A percentile compares a stretch with the other conserved stretches of the same genome.
Evolutionary conservation across 2,888 invertebrate genomes (phyloP).

Genomic region (Euzophera pinguis): DNA sequence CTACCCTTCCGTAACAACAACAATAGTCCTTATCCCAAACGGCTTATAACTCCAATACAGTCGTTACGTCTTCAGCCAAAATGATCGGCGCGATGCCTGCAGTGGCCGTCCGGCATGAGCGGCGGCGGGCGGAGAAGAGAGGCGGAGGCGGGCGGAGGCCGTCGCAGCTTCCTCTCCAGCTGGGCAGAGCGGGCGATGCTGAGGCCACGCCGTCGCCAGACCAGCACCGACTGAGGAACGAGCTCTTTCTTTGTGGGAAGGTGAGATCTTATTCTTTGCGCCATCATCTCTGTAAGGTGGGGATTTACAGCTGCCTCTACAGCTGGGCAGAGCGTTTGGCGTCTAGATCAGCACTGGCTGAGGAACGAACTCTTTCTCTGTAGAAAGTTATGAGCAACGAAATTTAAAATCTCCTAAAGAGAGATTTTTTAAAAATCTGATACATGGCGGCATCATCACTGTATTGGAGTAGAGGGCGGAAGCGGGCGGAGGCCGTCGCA

Average conservation of each 20-base stretch:
- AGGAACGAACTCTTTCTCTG: constrained; percentile 85
- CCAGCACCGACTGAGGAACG: constrained; percentile 79
- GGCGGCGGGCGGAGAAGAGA: constrained; percentile 86
- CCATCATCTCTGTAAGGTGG: too few species aligned
- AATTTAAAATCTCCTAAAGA: too few species aligned
- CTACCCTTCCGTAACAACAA: background rate
- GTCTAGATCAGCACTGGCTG: constrained; percentile 78
- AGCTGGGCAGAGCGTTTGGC: constrained; percentile 81
- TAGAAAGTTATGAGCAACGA: too few species aligned
- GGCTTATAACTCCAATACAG: constrained; percentile 6
- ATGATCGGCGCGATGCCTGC: constrained; percentile 95
- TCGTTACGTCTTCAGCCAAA: constrained; percentile 56
- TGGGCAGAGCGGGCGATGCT: constrained; percentile 81
- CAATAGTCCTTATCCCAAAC: background rate
- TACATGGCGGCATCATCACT: too few species aligned
- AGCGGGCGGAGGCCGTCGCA: constrained; percentile 82
- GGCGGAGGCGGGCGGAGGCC: constrained; percentile 80
- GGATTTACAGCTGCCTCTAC: constrained; percentile 85
- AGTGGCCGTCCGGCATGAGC: constrained; percentile 90
- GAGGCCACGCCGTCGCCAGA: constrained; percentile 84
- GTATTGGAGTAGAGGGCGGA: constrained; percentile 84
- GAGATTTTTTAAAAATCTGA: too few species aligned
- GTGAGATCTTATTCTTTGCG: constrained; percentile 65
- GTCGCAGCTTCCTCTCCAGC: constrained; percentile 83
- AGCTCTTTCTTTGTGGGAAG: constrained; percentile 87